Evolutionary conservation across 2,888 invertebrate genomes (phyloP), one percentile per base, ranked within the genome.

Genomic region (Mycogona germanica): DNA sequence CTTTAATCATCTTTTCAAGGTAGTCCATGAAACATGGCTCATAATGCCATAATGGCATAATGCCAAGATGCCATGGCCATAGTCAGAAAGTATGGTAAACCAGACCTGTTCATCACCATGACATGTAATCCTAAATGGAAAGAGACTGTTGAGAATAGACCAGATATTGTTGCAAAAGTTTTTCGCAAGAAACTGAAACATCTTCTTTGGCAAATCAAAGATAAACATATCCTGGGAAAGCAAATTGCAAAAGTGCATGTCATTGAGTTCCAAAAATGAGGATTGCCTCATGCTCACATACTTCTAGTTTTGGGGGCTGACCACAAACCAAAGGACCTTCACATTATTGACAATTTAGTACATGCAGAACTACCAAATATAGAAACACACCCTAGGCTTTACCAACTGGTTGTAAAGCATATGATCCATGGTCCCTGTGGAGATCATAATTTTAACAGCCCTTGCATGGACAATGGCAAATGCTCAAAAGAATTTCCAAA

Each of bases 11-110:
- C n/a, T n/a, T n/a, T n/a, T n/a, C n/a, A n/a, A n/a, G n/a, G n/a
- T n/a, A n/a, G n/a, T n/a, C n/a, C n/a, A n/a, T n/a, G n/a, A n/a
- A n/a, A n/a, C n/a, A n/a, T n/a, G n/a, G n/a, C n/a, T n/a, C n/a
- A n/a, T n/a, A n/a, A n/a, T n/a, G n/a, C n/a, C 44, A 65, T 68
- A 65, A 57, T 63, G 28, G 64, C 70, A 61, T 60, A 64, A 30
- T 68, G 64, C 59, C 67, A 72, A 58, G 70, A 71, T 64, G 66
- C 68, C 0, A 71, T 72, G 70, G 61, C 68, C 12, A 66, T 69
- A 45, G 70, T 72, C 3, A 30, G 64, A 30, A 65, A 66, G 56
- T 67, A 59, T 63, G 72, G 72, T 3, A 65, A 64, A 55, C 69
- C 70, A 25, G 66, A 68, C 59, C 59, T 69, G 14, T 73, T 72